Evolutionary conservation across 2,888 invertebrate species (phyloP).

Genomic region (Eurytoma adleriae): DNA sequence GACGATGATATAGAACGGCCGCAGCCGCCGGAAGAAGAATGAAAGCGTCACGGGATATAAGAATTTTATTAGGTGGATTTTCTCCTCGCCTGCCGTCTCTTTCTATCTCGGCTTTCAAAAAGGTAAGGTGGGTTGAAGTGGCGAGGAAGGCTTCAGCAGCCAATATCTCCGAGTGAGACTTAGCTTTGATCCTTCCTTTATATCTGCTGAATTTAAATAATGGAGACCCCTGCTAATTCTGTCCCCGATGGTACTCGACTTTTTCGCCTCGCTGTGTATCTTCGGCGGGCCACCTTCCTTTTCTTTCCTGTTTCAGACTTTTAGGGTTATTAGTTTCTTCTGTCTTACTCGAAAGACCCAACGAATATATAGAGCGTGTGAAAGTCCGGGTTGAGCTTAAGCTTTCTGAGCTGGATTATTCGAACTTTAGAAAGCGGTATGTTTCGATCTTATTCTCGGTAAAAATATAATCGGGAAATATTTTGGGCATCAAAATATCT

Average conservation of each 20-base stretch:
- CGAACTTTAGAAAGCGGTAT: too few relatives aligned
- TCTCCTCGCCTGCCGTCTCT: slow-evolving; percentile 39
- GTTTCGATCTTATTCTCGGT: too few relatives aligned
- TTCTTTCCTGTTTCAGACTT: not conserved
- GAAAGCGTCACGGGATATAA: slow-evolving; percentile 35
- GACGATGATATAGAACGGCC: slow-evolving; percentile 14
- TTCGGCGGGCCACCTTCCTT: not conserved
- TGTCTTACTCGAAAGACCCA: too few relatives aligned
- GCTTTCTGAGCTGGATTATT: too few relatives aligned
- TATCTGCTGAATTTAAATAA: slow-evolving; percentile 70
- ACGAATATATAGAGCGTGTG: too few relatives aligned
- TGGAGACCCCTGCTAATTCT: slow-evolving; percentile 68
- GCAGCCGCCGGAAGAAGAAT: slow-evolving; percentile 5
- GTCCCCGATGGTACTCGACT: slow-evolving; percentile 60
- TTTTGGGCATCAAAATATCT: too few relatives aligned
- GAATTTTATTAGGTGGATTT: slow-evolving; percentile 69
- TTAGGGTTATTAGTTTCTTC: not conserved
- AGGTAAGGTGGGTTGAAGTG: slow-evolving; percentile 46
- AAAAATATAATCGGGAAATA: too few relatives aligned
- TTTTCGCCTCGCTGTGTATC: slow-evolving; percentile 27
- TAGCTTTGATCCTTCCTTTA: slow-evolving; percentile 70
- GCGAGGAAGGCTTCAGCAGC: slow-evolving; percentile 64
- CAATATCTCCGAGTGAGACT: slow-evolving; percentile 71
- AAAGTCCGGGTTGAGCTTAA: too few relatives aligned
- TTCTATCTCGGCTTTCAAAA: slow-evolving; percentile 52